Percentiles rank a stretch among this genome's conserved stretches.
These are phyloP conservation scores for Protodeltote pygarga DNA, from an alignment of 2,888 invertebrate genomes.

Conservation along the genomic window DNA sequence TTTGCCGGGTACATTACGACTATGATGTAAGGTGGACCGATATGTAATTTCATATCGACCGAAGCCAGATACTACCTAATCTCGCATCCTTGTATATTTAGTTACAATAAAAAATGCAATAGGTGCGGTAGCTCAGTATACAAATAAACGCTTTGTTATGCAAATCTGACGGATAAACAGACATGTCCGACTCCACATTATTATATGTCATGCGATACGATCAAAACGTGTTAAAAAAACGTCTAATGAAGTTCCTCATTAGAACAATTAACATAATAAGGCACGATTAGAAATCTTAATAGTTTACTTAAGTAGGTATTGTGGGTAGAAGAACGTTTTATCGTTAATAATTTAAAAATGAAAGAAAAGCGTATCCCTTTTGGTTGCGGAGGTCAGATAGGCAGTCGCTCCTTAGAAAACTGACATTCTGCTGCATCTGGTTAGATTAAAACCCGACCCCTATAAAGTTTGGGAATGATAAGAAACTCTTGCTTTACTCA, in stretches of 20 bases:
- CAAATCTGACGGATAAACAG: slow-evolving; percentile 27
- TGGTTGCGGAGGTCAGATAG: no score
- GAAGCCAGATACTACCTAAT: neutral
- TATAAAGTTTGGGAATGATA: no score
- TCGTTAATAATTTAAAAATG: no score
- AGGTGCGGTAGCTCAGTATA: slow-evolving; percentile 13
- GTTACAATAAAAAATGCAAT: slow-evolving; percentile 14
- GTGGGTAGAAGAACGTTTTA: neutral
- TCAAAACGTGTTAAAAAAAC: slow-evolving; percentile 14
- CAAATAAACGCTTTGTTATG: slow-evolving; percentile 34
- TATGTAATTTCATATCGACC: neutral
- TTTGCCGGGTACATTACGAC: no score
- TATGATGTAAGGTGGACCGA: no score
- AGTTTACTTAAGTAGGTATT: neutral
- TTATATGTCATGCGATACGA: slow-evolving; percentile 23
- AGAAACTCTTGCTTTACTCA: no score
- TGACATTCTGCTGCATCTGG: no score
- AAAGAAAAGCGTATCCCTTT: neutral
- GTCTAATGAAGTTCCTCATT: slow-evolving; percentile 23
- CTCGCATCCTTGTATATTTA: neutral
- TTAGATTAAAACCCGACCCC: no score
- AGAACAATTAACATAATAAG: slow-evolving; percentile 30
- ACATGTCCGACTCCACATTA: slow-evolving; percentile 24
- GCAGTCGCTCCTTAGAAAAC: no score
- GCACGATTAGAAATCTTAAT: slow-evolving; percentile 10